phyloP scores from a whole-genome alignment of 2,888 invertebrate species.

The Clistopyga incitator region DNA sequence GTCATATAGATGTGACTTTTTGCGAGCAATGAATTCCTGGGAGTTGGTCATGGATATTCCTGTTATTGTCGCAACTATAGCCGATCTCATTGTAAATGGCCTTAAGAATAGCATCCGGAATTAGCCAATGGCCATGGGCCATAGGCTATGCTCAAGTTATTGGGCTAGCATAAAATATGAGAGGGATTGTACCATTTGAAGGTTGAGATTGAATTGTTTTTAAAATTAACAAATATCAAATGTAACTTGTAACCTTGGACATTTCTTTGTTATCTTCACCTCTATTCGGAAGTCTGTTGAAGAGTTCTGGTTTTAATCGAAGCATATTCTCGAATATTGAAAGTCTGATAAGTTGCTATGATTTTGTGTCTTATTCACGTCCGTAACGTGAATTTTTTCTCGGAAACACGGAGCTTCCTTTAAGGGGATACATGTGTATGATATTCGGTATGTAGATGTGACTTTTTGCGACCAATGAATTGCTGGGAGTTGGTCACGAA shows the following conservation, averaged over 20 bases:
- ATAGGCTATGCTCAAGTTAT: too few relatives aligned
- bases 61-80: neutral
- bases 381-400: constrained; percentile 62
- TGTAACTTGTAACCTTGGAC: too few relatives aligned
- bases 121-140: too few relatives aligned
- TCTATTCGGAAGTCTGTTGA: too few relatives aligned
- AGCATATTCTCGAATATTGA: too few relatives aligned
- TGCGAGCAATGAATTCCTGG: constrained; percentile 21
- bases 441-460: constrained; percentile 29
- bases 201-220: too few relatives aligned
- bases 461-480: constrained; percentile 37
- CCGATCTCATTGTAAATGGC: neutral
- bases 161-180: too few relatives aligned
- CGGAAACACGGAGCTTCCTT: constrained; percentile 44
- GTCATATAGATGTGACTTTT: constrained; percentile 40
- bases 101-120: neutral
- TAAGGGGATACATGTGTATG: constrained; percentile 25
- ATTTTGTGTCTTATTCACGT: constrained; percentile 49
- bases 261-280: too few relatives aligned
- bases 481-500: constrained; percentile 11
- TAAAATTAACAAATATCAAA: too few relatives aligned
- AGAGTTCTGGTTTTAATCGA: too few relatives aligned
- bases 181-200: too few relatives aligned
- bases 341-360: too few relatives aligned
- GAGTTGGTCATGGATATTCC: constrained; percentile 12